Evolutionary conservation across 2,797 vertebrate species (phyloP).

Genomic region (Danionella dracula): DNA sequence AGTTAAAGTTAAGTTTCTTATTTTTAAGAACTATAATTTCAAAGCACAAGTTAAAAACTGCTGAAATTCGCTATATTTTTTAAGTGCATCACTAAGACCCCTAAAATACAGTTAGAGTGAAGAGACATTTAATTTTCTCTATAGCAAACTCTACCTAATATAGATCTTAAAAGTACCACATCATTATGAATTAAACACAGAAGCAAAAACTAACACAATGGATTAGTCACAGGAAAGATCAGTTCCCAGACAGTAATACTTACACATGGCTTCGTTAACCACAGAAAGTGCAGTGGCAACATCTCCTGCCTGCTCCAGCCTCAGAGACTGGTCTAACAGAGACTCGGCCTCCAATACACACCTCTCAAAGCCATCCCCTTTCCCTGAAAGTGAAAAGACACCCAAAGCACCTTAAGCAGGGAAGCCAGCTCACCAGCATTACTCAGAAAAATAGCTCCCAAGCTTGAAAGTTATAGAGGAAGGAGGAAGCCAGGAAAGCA

Average conservation of each 20-base stretch:
- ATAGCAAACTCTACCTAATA: neutral
- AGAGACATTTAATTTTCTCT: neutral
- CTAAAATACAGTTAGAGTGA: neutral
- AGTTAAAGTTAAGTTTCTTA: no score
- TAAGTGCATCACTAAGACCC: neutral
- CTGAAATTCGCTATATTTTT: no score
- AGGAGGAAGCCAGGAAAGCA: constrained; percentile 19
- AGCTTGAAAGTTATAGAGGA: constrained; percentile 9
- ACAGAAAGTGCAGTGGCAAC: constrained; percentile 85
- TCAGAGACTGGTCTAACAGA: constrained; percentile 87
- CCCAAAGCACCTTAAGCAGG: constrained; percentile 6
- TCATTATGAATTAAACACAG: neutral
- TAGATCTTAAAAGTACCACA: neutral
- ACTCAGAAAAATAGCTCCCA: neutral
- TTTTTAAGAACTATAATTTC: no score
- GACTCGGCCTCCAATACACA: constrained; percentile 89
- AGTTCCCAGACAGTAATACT: constrained; percentile 75
- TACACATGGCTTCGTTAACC: constrained; percentile 95
- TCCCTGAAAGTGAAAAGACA: constrained; percentile 73
- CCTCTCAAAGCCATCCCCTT: constrained; percentile 83
- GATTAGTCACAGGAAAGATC: constrained; percentile 44
- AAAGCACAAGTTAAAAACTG: no score
- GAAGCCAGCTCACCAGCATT: constrained; percentile 21
- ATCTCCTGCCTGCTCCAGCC: constrained; percentile 91
- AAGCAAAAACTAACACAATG: neutral